A percentile compares a stretch with the other conserved stretches of the same genome.
Conservation (phyloP, 1,140 invertebrate genomes). For the Charaxes varanes region DNA sequence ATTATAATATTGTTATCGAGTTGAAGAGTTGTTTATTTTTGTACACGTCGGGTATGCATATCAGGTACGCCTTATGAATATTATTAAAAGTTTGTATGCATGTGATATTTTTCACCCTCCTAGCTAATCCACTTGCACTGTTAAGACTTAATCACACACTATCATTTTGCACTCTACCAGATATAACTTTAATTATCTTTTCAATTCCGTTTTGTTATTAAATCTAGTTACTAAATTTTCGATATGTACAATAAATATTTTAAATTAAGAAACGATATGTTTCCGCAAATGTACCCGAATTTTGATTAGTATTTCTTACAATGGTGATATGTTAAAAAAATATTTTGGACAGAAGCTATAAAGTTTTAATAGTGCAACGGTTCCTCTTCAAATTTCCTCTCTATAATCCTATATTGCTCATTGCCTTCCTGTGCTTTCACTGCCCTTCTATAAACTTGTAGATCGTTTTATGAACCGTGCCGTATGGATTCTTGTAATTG, state of each 20-base stretch:
- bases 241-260: no score
- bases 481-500: no score
- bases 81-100: constrained; percentile 12
- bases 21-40: constrained; percentile 66
- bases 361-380: constrained; percentile 10
- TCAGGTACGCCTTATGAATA: constrained; percentile 61
- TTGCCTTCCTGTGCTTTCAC: constrained; percentile 52
- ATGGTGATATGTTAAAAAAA: no score
- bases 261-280: no score
- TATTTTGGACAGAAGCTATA: no score
- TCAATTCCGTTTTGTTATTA: no score
- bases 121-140: constrained; percentile 3
- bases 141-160: not conserved
- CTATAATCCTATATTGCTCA: constrained; percentile 32
- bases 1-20: constrained; percentile 49
- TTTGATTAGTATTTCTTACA: no score
- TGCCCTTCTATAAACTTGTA: constrained; percentile 19
- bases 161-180: not conserved
- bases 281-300: no score
- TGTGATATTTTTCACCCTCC: constrained; percentile 10
- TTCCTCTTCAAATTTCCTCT: constrained; percentile 6
- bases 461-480: constrained; percentile 12
- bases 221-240: no score
- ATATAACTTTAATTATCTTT: no score
- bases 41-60: constrained; percentile 59